phyloP scores from a whole-genome alignment of 2,888 invertebrate genomes.

The Ennomos quercinarius region DNA sequence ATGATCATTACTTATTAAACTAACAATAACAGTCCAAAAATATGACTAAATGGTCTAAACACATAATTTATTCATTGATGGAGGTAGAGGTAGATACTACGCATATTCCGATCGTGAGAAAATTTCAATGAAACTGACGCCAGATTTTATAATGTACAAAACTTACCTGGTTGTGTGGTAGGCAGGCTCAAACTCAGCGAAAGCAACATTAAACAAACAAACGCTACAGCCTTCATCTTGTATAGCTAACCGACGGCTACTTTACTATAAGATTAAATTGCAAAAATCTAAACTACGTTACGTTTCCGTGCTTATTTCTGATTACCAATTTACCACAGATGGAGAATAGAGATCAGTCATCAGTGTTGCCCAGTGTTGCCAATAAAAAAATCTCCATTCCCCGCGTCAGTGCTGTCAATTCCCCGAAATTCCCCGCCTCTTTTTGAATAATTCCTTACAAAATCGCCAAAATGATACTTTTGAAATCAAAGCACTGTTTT shows the following conservation, averaged over 20 bases:
- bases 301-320: slow-evolving; percentile 33
- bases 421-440: too few relatives aligned
- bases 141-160: slow-evolving; percentile 34
- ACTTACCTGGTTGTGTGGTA: slow-evolving; percentile 54
- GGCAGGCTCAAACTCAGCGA: slow-evolving; percentile 62
- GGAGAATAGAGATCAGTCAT: too few relatives aligned
- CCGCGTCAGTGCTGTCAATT: too few relatives aligned
- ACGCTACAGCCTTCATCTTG: slow-evolving; percentile 71
- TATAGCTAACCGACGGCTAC: slow-evolving; percentile 33
- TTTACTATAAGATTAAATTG: slow-evolving; percentile 37
- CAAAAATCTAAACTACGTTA: slow-evolving; percentile 36
- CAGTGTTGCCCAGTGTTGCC: too few relatives aligned
- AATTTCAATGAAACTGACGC: slow-evolving; percentile 54
- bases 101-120: slow-evolving; percentile 54
- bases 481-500: too few relatives aligned
- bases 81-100: slow-evolving; percentile 48
- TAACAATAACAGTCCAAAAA: neutral
- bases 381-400: too few relatives aligned
- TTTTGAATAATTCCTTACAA: too few relatives aligned
- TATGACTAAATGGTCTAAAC: slow-evolving; percentile 16
- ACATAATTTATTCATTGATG: slow-evolving; percentile 29
- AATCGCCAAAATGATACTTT: too few relatives aligned
- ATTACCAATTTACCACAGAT: neutral
- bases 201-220: slow-evolving; percentile 70
- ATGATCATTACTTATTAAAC: too few relatives aligned